phyloP scores from a whole-genome alignment of 2,113 vertebrate species.

The Saguinus midas region DNA sequence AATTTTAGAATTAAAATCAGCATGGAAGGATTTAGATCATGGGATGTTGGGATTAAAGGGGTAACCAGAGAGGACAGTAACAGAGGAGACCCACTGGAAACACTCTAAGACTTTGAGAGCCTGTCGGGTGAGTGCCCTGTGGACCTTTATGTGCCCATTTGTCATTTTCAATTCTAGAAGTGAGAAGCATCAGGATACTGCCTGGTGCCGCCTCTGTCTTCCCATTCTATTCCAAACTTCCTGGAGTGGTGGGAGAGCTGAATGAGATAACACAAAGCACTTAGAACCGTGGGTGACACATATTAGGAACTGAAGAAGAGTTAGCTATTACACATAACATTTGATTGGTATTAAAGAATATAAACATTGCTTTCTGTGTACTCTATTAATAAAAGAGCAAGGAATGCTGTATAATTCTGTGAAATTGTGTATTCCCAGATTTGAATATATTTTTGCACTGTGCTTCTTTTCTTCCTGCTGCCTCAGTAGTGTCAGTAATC shows the following conservation, averaged over 20 bases:
- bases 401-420: not conserved
- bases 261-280: not conserved
- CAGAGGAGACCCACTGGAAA: not conserved
- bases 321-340: not conserved
- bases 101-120: not conserved
- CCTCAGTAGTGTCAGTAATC: not conserved
- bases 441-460: not conserved
- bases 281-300: not conserved
- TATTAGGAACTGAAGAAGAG: not conserved
- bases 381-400: not conserved
- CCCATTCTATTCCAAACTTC: not conserved
- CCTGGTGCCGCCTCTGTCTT: not conserved
- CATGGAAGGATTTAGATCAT: not conserved
- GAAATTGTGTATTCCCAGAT: not conserved
- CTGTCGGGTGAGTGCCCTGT: not conserved
- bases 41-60: not conserved
- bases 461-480: not conserved
- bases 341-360: not conserved
- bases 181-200: not conserved
- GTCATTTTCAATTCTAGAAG: not conserved
- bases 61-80: not conserved
- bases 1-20: not conserved
- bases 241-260: not conserved
- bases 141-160: not conserved
- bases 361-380: not conserved